Evolutionary conservation across 2,797 vertebrate genomes (phyloP), one percentile per base, ranked within the genome.

Genomic region (Karalla daura): DNA sequence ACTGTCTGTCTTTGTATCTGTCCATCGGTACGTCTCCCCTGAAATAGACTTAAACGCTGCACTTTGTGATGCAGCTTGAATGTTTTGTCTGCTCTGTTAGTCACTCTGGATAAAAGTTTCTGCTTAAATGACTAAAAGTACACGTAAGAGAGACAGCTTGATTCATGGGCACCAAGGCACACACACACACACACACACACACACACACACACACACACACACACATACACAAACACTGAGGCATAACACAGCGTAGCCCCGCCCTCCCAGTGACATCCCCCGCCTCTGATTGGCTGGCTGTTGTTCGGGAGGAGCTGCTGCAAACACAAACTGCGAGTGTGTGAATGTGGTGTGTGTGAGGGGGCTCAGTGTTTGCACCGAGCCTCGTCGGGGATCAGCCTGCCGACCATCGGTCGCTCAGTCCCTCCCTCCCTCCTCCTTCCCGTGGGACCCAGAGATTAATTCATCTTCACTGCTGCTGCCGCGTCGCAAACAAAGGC

Each of bases 271-370:
- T 70, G 67, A 64, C 77, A 78, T 74, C 60, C 50, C n/a, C 40
- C 9, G 25, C 35, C 35, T 78, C 39, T 76, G 32, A 94, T 94
- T 94, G 92, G 94, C 54, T 73, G 25, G 6, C 33, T 12, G 68
- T 32, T 14, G 43, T 61, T 76, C 69, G 58, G 88, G 77, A 80
- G 87, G 90, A 78, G 90, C 73, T n/a, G 68, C 75, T 3, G 76
- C 83, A 70, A 91, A 81, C 89, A 84, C 78, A 79, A 90, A 80
- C 73, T 60, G 77, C n/a, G n/a, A n/a, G n/a, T n/a, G n/a, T n/a
- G n/a, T n/a, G 85, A 80, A 78, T 76, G 28, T 76, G n/a, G n/a
- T n/a, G 78, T 82, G 65, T 53, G 69, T 58, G 70, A 50, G 73
- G 41, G 56, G 51, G 58, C 3, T 75, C 80, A 46, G 72, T 75